A percentile compares a stretch with the other conserved stretches of the same genome.
Evolutionary conservation across 2,888 invertebrate genomes (phyloP).

Genomic region (Tethea ocularis): DNA sequence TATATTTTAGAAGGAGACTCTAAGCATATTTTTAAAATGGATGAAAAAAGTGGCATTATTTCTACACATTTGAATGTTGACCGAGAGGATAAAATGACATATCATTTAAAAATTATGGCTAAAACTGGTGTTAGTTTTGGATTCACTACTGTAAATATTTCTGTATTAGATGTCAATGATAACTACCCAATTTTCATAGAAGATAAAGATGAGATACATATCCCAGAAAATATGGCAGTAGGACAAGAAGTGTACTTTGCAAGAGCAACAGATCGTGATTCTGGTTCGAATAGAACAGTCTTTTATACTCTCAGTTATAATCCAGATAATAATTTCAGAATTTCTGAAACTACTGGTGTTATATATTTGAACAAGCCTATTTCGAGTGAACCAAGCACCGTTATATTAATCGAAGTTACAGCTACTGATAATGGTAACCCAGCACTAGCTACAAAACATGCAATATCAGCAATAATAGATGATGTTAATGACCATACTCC

Average conservation of each 20-base stretch:
- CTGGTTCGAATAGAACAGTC: conserved; percentile 94
- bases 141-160: conserved; percentile 90
- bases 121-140: conserved; percentile 90
- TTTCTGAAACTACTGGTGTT: conserved; percentile 94
- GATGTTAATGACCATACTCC: conserved; percentile 98
- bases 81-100: conserved; percentile 90
- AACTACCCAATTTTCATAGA: conserved; percentile 93
- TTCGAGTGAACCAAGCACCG: conserved; percentile 88
- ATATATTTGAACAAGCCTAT: conserved; percentile 93
- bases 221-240: conserved; percentile 95
- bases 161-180: conserved; percentile 94
- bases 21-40: conserved; percentile 90
- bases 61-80: conserved; percentile 91
- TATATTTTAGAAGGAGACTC: conserved; percentile 92
- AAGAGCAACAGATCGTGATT: conserved; percentile 93
- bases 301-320: conserved; percentile 92
- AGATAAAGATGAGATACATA: conserved; percentile 90
- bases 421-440: conserved; percentile 93
- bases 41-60: conserved; percentile 90
- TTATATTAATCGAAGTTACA: conserved; percentile 89
- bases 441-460: conserved; percentile 89
- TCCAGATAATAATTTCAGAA: conserved; percentile 91
- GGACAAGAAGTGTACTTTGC: conserved; percentile 96
- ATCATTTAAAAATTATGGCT: conserved; percentile 92
- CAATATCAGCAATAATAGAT: conserved; percentile 88